Base-by-base conservation (phyloP, 2,113 vertebrate species). In the Pitta sordida region DNA sequence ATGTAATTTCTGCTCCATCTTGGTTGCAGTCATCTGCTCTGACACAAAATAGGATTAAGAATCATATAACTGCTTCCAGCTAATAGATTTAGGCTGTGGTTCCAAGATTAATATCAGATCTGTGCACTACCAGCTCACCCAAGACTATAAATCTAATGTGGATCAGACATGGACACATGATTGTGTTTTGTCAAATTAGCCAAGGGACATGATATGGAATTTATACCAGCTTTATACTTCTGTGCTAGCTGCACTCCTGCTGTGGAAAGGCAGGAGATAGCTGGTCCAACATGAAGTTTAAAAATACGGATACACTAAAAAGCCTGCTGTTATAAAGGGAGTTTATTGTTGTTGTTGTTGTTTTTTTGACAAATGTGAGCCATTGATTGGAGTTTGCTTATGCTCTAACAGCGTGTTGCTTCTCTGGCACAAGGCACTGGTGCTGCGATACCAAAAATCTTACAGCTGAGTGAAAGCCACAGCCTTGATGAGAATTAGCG, bases 151-250 rank as follows among this genome's bases (percentile, higher is more conserved):
- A 96, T 96, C 90, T 95, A 90, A 91, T 83, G 83, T 80, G 85
- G 82, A 96, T 96, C 90, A 96, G 92, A 85, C 96, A 95, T 76
- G 95, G 96, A 95, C 95, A 96, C 95, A 96, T 96, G 95, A 96
- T 96, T 96, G 95, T 90, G 85, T 96, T 95, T 96, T 96, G 95
- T 96, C 93, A 96, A 96, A 96, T 96, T 96, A 96, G 93, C 88
- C 68, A 51, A 83, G 88, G 96, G 93, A 96, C 95, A 94, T 59
- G 95, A 95, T 91, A 93, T 36, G 88, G 96, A 96, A 96, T 96
- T 94, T 80, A 93, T 94, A 91, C 92, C 92, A 96, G 93, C 93
- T 96, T 96, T 88, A 80, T 93, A 58, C 79, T 95, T 91, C 90
- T 55, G 83, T 91, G 85, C 82, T 96, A 65, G 92, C 90, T 95